Conservation (phyloP, 2,113 vertebrate genomes). For the Salvelinus namaycush region DNA sequence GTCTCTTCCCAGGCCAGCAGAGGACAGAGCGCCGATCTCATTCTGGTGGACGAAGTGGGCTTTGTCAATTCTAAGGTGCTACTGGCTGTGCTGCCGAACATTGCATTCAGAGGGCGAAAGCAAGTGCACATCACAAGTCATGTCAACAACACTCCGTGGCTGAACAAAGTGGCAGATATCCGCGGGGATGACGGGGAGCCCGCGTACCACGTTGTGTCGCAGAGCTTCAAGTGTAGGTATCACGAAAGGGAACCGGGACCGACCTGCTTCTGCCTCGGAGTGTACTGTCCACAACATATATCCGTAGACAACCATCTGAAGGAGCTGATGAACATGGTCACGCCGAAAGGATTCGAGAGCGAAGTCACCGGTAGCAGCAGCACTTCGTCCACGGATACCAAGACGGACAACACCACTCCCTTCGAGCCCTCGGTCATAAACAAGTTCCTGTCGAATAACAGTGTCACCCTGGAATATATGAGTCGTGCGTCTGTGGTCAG, state of each 20-base stretch:
- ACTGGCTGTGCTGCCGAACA: too few species aligned
- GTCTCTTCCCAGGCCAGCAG: not conserved
- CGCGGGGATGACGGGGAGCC: not conserved
- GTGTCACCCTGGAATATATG: not conserved
- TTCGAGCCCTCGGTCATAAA: not conserved
- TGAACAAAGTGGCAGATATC: not conserved
- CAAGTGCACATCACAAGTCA: slow-evolving; percentile 1
- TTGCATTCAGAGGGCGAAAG: too few species aligned
- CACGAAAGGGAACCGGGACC: not conserved
- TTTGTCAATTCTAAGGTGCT: too few species aligned
- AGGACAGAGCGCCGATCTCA: too few species aligned
- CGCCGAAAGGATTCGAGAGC: not conserved
- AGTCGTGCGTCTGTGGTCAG: not conserved
- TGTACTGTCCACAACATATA: not conserved
- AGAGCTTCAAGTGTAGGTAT: not conserved
- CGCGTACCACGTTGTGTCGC: not conserved
- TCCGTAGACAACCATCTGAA: not conserved
- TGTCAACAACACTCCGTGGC: not conserved
- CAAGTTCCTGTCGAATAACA: slow-evolving; percentile 2
- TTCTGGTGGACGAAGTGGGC: too few species aligned
- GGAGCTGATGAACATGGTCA: not conserved
- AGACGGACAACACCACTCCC: not conserved
- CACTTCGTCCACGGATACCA: not conserved
- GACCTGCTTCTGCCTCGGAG: not conserved
- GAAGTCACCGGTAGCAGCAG: not conserved